These are phyloP conservation scores for Tricholaema leucomelas DNA, from an alignment of 2,113 vertebrate species.

Conservation along the genomic window DNA sequence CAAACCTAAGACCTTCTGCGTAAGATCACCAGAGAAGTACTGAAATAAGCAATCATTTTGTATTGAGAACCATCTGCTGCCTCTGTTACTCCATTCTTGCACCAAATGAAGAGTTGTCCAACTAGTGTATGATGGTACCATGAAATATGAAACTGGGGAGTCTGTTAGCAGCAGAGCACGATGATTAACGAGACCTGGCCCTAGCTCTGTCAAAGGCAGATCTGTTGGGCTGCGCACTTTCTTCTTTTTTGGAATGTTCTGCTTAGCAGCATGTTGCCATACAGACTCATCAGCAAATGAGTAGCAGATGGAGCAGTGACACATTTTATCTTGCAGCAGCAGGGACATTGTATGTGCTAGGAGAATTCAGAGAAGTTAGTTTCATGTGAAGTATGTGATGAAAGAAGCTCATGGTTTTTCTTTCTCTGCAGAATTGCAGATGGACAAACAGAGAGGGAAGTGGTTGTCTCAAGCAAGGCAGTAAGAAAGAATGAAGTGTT, in stretches of 20 bases:
- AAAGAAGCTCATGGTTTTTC: not conserved
- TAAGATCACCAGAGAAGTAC: not conserved
- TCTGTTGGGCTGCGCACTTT: slow-evolving; percentile 25
- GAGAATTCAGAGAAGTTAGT: slow-evolving; percentile 30
- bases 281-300: slow-evolving; percentile 49
- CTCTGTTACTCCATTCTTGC: not conserved
- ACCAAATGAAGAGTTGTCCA: not conserved
- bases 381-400: slow-evolving; percentile 12
- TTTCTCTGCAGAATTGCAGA: slow-evolving; percentile 32
- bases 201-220: not conserved
- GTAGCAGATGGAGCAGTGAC: slow-evolving; percentile 72
- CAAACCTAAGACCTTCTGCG: not conserved
- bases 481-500: slow-evolving; percentile 54
- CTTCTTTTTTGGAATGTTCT: slow-evolving; percentile 55
- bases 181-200: slow-evolving; percentile 9
- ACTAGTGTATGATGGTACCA: not conserved
- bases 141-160: not conserved
- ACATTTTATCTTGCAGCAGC: slow-evolving; percentile 64
- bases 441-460: slow-evolving; percentile 54
- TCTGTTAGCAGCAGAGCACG: not conserved
- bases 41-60: not conserved
- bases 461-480: slow-evolving; percentile 30
- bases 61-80: not conserved
- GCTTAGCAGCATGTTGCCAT: slow-evolving; percentile 11
- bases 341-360: slow-evolving; percentile 48